Percentiles rank a stretch among this genome's conserved stretches.
phyloP scores from a whole-genome alignment of 2,797 vertebrate species.

The Syngnathus acus region DNA sequence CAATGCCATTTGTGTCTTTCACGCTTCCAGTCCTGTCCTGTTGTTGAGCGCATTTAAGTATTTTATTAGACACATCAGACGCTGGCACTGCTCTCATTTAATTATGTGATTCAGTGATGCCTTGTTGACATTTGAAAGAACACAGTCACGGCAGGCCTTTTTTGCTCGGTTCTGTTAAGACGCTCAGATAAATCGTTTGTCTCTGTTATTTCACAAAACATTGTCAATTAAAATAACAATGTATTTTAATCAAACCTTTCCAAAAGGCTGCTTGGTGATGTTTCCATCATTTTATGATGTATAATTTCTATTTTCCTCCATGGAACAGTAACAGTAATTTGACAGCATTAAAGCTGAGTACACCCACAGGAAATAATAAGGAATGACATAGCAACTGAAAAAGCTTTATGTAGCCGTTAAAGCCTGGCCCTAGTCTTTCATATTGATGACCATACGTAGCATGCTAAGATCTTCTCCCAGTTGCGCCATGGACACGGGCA shows the following conservation, averaged over 20 bases:
- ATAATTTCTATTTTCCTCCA: background rate
- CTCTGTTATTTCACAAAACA: background rate
- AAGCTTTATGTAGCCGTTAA: background rate
- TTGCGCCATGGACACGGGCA: slow-evolving; percentile 8
- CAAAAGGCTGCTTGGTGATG: background rate
- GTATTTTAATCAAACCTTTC: background rate
- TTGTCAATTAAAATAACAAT: background rate
- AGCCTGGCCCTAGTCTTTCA: background rate
- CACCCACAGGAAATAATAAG: background rate
- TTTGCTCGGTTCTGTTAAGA: background rate
- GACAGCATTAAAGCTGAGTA: background rate
- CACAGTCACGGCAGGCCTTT: background rate
- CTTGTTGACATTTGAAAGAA: background rate
- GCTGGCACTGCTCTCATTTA: background rate
- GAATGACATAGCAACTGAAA: background rate
- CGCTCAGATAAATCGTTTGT: background rate
- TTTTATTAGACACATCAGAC: background rate
- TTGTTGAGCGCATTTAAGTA: background rate
- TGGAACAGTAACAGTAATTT: background rate
- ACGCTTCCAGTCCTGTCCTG: background rate
- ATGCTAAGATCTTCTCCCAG: slow-evolving; percentile 5
- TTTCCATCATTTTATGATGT: background rate
- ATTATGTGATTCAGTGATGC: background rate
- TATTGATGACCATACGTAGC: background rate
- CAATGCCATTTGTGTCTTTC: too few species aligned